Conservation (phyloP, 2,797 vertebrate species). For the Sebastes iracundus region DNA sequence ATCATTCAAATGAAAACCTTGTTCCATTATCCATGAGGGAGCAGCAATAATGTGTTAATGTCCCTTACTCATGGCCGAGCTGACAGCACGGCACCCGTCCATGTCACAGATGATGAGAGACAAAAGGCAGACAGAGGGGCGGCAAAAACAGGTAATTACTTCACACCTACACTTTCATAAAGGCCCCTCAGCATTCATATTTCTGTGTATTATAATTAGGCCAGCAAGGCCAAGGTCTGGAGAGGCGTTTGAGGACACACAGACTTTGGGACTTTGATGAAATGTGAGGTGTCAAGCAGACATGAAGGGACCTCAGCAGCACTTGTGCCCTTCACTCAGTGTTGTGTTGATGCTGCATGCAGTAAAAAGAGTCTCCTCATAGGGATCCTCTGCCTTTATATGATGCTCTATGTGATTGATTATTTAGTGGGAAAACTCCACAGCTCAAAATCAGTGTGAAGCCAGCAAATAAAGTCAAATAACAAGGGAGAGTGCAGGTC, state of each 20-base stretch:
- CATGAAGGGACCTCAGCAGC: constrained; percentile 59
- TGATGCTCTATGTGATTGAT: constrained; percentile 77
- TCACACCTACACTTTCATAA: constrained; percentile 69
- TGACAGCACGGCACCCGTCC: constrained; percentile 68
- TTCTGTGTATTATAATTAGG: constrained; percentile 82
- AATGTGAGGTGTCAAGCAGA: constrained; percentile 68
- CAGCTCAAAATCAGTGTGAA: constrained; percentile 72
- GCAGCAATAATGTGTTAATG: constrained; percentile 79
- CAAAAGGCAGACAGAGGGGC: constrained; percentile 55
- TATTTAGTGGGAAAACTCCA: constrained; percentile 78
- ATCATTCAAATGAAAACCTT: constrained; percentile 86
- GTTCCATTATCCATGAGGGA: constrained; percentile 87
- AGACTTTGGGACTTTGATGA: constrained; percentile 74
- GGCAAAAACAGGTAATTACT: constrained; percentile 81
- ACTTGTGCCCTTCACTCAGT: constrained; percentile 25
- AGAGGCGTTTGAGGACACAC: constrained; percentile 67
- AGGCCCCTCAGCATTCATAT: constrained; percentile 60
- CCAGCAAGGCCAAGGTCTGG: constrained; percentile 62
- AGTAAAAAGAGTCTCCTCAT: constrained; percentile 33
- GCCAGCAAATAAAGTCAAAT: constrained; percentile 80
- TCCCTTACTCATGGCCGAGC: constrained; percentile 59
- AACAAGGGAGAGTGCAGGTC: constrained; percentile 79
- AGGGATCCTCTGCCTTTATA: constrained; percentile 49
- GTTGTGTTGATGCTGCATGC: constrained; percentile 56
- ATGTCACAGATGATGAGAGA: constrained; percentile 69